Percentiles rank a stretch among this genome's conserved stretches.
These are phyloP conservation scores for Phalacrocorax brasilianus DNA, from an alignment of 2,113 vertebrate genomes.

Conservation along the genomic window DNA sequence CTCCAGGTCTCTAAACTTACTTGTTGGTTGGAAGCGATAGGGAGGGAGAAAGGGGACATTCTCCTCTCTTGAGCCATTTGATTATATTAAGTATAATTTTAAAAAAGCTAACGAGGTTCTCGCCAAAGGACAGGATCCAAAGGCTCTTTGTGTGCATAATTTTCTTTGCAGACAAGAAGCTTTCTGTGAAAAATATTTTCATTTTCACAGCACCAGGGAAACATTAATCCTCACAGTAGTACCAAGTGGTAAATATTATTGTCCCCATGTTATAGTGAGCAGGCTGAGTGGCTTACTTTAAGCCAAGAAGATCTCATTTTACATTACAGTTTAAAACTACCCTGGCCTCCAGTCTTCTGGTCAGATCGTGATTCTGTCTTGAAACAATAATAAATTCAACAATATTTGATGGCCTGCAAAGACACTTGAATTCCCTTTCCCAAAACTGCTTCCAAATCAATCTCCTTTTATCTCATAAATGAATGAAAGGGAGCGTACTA, in stretches of 20 bases:
- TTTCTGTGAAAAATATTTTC: background rate
- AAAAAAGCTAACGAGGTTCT: background rate
- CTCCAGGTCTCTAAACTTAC: background rate
- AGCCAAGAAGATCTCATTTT: background rate
- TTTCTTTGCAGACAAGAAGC: background rate
- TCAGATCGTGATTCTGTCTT: background rate
- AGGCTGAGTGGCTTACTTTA: background rate
- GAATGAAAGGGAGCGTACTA: background rate
- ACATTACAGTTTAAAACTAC: background rate
- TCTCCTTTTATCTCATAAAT: background rate
- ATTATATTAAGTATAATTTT: background rate
- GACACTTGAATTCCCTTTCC: background rate
- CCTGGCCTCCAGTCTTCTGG: background rate
- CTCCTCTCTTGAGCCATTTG: background rate
- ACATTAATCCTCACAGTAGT: background rate
- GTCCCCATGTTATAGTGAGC: background rate
- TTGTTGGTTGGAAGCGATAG: background rate
- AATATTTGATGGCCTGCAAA: background rate
- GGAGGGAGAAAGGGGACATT: background rate
- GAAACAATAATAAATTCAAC: background rate
- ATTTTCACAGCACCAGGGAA: background rate
- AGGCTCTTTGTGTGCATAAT: accelerated
- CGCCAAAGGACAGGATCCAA: background rate
- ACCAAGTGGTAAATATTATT: background rate
- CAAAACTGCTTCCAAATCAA: background rate